phyloP scores from a whole-genome alignment of 1,140 invertebrate species.

The Zeugodacus cucurbitae region DNA sequence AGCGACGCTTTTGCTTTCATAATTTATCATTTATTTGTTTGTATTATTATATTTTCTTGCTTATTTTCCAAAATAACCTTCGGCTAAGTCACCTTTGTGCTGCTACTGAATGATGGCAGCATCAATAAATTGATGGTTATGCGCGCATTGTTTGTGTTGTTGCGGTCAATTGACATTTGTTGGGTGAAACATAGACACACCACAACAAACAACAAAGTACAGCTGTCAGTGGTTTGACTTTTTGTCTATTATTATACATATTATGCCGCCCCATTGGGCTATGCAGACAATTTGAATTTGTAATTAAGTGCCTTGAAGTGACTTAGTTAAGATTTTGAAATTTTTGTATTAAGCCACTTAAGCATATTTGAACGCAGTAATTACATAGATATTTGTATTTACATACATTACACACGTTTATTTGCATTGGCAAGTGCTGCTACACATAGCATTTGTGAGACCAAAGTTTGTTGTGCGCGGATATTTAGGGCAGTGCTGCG shows the following conservation, averaged over 20 bases:
- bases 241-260: background rate
- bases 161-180: conserved; percentile 4
- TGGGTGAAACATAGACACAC: background rate
- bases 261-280: background rate
- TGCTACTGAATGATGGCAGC: background rate
- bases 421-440: background rate
- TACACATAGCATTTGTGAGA: background rate
- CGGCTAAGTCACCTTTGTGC: background rate
- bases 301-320: background rate
- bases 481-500: background rate
- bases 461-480: background rate
- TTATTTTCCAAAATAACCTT: background rate
- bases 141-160: background rate
- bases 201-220: background rate
- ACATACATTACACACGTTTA: background rate
- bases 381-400: background rate
- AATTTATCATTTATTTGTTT: background rate
- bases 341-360: background rate
- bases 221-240: background rate
- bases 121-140: background rate
- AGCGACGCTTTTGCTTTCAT: background rate
- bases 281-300: conserved; percentile 2
- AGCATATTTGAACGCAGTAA: background rate
- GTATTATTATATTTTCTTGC: background rate
- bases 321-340: conserved; percentile 6